These are phyloP conservation scores for Marronus borbonicus DNA, from an alignment of 2,888 invertebrate species.

Conservation along the genomic window DNA sequence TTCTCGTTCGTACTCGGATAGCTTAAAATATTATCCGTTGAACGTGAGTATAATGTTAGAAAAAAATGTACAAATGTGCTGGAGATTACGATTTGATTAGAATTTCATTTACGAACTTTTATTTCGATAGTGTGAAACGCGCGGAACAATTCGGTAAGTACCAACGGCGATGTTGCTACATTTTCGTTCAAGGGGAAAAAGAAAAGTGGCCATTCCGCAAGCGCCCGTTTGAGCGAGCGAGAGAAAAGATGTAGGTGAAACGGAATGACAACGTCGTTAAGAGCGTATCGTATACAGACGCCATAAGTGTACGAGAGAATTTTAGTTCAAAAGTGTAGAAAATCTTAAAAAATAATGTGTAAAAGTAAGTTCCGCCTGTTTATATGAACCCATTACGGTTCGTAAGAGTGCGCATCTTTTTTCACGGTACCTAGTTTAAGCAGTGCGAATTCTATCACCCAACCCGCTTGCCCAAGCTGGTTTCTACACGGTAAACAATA, in stretches of 20 bases:
- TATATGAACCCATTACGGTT: slow-evolving; percentile 13
- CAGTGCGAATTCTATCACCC: slow-evolving; percentile 35
- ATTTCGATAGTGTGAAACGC: slow-evolving; percentile 42
- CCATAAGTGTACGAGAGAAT: slow-evolving; percentile 64
- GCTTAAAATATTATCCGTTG: too few relatives aligned
- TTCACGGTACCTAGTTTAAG: slow-evolving; percentile 9
- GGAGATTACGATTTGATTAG: not conserved
- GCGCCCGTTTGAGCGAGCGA: slow-evolving; percentile 26
- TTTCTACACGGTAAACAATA: slow-evolving; percentile 61
- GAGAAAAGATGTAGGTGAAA: slow-evolving; percentile 40
- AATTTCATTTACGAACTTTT: slow-evolving; percentile 30
- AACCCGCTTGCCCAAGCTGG: slow-evolving; percentile 64
- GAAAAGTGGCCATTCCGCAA: slow-evolving; percentile 37
- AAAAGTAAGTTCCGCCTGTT: slow-evolving; percentile 59
- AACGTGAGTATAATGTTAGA: too few relatives aligned
- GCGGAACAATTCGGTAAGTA: slow-evolving; percentile 38
- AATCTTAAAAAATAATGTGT: slow-evolving; percentile 60
- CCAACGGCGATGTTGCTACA: slow-evolving; percentile 52
- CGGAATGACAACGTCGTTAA: slow-evolving; percentile 55
- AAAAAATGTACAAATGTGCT: not conserved
- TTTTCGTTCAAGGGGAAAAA: slow-evolving; percentile 32
- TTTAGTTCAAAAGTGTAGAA: slow-evolving; percentile 59
- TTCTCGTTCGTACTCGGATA: too few relatives aligned
- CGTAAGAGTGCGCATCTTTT: slow-evolving; percentile 18
- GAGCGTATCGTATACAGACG: slow-evolving; percentile 59